phyloP scores from a whole-genome alignment of 2,797 vertebrate genomes.

The Cichlasoma orientale region DNA sequence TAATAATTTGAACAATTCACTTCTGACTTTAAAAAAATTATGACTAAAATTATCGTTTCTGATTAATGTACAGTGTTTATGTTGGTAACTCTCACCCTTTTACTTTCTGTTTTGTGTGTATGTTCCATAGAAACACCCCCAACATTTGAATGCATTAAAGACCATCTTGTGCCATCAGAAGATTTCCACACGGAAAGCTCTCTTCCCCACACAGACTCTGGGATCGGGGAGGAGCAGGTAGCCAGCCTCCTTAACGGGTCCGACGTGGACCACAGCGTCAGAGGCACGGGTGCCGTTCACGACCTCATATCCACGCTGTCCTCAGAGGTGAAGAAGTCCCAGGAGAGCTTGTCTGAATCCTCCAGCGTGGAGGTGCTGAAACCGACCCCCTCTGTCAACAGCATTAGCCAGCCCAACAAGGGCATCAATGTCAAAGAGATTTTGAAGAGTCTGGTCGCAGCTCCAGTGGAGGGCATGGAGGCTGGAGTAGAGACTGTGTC shows the following conservation, averaged over 20 bases:
- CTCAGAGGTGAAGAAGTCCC: slow-evolving; percentile 88
- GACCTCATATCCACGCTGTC: slow-evolving; percentile 88
- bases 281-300: slow-evolving; percentile 81
- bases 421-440: slow-evolving; percentile 97
- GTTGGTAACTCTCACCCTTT: background rate
- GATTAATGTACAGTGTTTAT: background rate
- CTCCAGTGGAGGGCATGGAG: slow-evolving; percentile 88
- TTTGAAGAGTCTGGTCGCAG: slow-evolving; percentile 93
- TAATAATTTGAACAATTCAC: background rate
- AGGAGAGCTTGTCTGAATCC: slow-evolving; percentile 86
- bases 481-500: slow-evolving; percentile 87
- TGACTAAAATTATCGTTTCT: background rate
- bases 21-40: background rate
- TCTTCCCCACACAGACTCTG: slow-evolving; percentile 90
- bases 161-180: slow-evolving; percentile 76
- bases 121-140: slow-evolving; percentile 83
- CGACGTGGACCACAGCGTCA: slow-evolving; percentile 79
- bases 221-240: slow-evolving; percentile 89
- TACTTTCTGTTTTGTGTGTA: background rate
- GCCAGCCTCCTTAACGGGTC: slow-evolving; percentile 87
- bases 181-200: slow-evolving; percentile 81
- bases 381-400: slow-evolving; percentile 85
- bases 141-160: slow-evolving; percentile 82
- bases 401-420: slow-evolving; percentile 88
- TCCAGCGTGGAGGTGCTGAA: slow-evolving; percentile 82